Percentiles rank a stretch among this genome's conserved stretches.
These are phyloP conservation scores for Anoplophora glabripennis DNA, from an alignment of 1,140 invertebrate species.

Conservation along the genomic window DNA sequence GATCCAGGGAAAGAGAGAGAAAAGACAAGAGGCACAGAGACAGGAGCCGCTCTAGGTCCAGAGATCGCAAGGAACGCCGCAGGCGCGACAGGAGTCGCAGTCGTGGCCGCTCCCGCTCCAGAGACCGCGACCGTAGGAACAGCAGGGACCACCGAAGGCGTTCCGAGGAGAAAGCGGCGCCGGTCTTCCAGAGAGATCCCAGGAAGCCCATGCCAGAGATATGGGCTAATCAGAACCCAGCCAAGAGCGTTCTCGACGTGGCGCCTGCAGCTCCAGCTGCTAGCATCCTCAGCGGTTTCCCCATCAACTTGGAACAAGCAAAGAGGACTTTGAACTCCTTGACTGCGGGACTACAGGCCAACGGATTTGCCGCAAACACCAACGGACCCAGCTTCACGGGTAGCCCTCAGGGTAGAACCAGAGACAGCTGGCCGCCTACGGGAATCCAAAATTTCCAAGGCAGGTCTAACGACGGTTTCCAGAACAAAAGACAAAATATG, in stretches of 20 bases:
- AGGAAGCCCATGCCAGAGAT: conserved; percentile 15
- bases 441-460: background rate
- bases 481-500: background rate
- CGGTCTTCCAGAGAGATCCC: conserved; percentile 5
- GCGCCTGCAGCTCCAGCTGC: conserved; percentile 2
- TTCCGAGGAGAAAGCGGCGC: conserved; percentile 18
- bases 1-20: conserved; percentile 52
- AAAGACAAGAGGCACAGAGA: conserved; percentile 53
- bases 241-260: conserved; percentile 9
- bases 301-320: conserved; percentile 21
- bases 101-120: conserved; percentile 51
- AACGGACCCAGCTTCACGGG: background rate
- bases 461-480: background rate
- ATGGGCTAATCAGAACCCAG: conserved; percentile 36
- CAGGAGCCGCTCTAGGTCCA: conserved; percentile 41
- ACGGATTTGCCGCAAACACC: conserved; percentile 15
- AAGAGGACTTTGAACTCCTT: conserved; percentile 16
- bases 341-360: background rate
- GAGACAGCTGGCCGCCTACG: conserved; percentile 23
- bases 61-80: conserved; percentile 39
- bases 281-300: conserved; percentile 15
- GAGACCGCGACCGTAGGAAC: conserved; percentile 48
- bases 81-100: conserved; percentile 53
- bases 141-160: conserved; percentile 34
- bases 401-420: background rate